Evolutionary conservation across 2,113 vertebrate species (phyloP).

Genomic region (Oncorhynchus tshawytscha): DNA sequence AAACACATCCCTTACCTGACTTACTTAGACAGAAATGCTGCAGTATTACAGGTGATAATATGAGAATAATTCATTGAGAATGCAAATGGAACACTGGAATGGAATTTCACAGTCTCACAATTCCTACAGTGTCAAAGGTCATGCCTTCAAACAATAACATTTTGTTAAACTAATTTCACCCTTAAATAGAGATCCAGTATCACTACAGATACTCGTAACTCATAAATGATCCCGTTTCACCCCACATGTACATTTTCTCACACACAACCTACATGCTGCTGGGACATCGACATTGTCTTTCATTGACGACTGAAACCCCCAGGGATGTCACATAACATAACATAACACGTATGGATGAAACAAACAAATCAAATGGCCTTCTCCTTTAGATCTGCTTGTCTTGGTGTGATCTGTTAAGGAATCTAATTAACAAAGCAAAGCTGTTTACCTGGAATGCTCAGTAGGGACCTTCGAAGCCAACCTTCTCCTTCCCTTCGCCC

Average conservation of each 20-base stretch:
- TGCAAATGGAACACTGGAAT: background rate
- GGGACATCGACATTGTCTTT: background rate
- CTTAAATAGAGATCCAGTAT: too few species aligned
- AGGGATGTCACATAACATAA: background rate
- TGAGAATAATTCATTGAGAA: background rate
- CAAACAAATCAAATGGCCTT: background rate
- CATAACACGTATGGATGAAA: background rate
- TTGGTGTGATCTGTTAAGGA: conserved; percentile 20
- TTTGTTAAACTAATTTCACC: too few species aligned
- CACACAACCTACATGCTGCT: background rate
- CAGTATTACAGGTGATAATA: background rate
- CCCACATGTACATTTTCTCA: background rate
- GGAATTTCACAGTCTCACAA: background rate
- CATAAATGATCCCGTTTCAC: too few species aligned
- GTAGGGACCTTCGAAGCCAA: conserved; percentile 72
- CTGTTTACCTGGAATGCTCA: conserved; percentile 72
- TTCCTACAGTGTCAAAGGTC: background rate
- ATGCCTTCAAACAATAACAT: background rate
- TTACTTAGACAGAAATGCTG: too few species aligned
- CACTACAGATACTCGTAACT: background rate
- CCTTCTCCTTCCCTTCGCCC: conserved; percentile 66
- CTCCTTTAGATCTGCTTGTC: background rate
- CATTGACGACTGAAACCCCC: background rate
- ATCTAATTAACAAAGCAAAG: conserved; percentile 30
- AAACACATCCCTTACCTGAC: background rate